Evolutionary conservation across 2,797 vertebrate species (phyloP).

Genomic region (Phoxinus dragarum): DNA sequence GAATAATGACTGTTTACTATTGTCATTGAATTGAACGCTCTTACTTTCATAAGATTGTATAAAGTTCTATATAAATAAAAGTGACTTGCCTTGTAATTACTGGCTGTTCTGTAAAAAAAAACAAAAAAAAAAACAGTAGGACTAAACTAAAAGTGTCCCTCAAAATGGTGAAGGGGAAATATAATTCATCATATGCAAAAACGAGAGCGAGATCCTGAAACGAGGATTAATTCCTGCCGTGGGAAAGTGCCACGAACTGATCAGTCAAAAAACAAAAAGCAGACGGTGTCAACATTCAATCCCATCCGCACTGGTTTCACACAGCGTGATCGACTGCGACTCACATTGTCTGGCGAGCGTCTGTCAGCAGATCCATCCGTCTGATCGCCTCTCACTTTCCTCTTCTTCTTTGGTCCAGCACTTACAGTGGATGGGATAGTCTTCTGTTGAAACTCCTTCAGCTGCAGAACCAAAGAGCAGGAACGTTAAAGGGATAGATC

Average conservation of each 20-base stretch:
- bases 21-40: no score
- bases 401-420: constrained; percentile 89
- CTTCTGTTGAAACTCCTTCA: constrained; percentile 95
- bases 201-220: neutral
- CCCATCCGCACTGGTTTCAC: neutral
- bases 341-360: constrained; percentile 87
- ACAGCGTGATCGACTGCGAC: constrained; percentile 52
- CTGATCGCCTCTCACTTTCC: constrained; percentile 81
- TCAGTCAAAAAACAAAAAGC: neutral
- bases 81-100: neutral
- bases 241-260: neutral
- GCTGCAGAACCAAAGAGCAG: constrained; percentile 69
- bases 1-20: no score
- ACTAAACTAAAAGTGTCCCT: neutral
- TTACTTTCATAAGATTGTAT: no score
- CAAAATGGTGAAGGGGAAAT: neutral
- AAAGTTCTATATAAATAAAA: neutral
- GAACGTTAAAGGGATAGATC: neutral
- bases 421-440: constrained; percentile 77
- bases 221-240: neutral
- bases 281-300: neutral
- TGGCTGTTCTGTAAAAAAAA: neutral
- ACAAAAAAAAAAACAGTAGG: no score
- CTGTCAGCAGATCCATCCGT: constrained; percentile 75
- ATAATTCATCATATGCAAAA: neutral